phyloP scores from a whole-genome alignment of 2,113 vertebrate genomes.

The human (Homo sapiens) region GRCh38 chr2:220418001-220418500 shows the following conservation, averaged over 20 bases:
- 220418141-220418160: background rate
- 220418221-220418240: background rate
- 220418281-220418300: background rate
- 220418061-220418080: conserved; percentile 74
- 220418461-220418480: background rate
- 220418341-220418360: background rate
- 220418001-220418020: conserved; percentile 72
- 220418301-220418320: background rate
- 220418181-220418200: background rate
- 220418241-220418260: background rate
- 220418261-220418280: background rate
- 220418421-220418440: background rate
- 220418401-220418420: background rate
- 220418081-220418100: conserved; percentile 80
- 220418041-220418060: conserved; percentile 73
- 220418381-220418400: background rate
- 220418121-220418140: conserved; percentile 9
- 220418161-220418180: conserved; percentile 63
- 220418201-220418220: background rate
- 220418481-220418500: background rate
- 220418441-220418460: background rate
- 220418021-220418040: conserved; percentile 73
- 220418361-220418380: background rate
- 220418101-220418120: conserved; percentile 68
- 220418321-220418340: background rate